Conservation (phyloP, 2,113 vertebrate genomes). For the Phaethon lepturus region DNA sequence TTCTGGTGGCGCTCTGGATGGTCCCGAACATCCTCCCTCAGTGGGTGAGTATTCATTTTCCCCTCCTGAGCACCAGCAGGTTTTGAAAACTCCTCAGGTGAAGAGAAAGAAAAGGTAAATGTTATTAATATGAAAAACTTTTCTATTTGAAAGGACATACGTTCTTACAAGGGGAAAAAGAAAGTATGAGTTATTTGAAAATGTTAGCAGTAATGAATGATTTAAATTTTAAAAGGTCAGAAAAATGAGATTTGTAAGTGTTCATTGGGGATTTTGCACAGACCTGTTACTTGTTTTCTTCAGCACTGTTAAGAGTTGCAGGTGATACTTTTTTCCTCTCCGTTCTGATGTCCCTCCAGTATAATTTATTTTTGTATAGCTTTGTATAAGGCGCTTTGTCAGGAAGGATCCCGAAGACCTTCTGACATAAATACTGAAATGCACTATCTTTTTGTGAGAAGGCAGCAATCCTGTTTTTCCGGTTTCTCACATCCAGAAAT, state of each 20-base stretch:
- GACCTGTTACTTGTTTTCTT: constrained; percentile 6
- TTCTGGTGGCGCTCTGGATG: not conserved
- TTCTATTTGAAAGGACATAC: not conserved
- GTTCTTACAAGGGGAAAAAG: not conserved
- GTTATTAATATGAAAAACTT: constrained; percentile 4
- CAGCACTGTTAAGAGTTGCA: not conserved
- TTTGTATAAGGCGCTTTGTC: not conserved
- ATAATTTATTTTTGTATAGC: not conserved
- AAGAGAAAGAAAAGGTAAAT: not conserved
- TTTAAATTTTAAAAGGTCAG: constrained; percentile 50
- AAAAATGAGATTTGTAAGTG: not conserved
- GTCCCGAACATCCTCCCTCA: not conserved
- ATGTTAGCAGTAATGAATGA: constrained; percentile 30
- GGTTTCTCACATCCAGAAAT: not conserved
- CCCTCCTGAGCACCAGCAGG: not conserved
- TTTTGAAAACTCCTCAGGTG: constrained; percentile 7
- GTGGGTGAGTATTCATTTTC: not conserved
- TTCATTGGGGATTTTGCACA: not conserved
- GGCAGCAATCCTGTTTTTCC: not conserved
- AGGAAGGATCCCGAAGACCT: not conserved
- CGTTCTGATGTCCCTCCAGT: not conserved
- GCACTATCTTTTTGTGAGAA: not conserved
- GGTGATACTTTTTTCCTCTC: not conserved
- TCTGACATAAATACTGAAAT: not conserved
- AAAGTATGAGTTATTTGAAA: constrained; percentile 9